Evolutionary conservation across 2,113 vertebrate species (phyloP), one percentile per base, ranked within the genome.

Genomic region (Colinus virginianus): DNA sequence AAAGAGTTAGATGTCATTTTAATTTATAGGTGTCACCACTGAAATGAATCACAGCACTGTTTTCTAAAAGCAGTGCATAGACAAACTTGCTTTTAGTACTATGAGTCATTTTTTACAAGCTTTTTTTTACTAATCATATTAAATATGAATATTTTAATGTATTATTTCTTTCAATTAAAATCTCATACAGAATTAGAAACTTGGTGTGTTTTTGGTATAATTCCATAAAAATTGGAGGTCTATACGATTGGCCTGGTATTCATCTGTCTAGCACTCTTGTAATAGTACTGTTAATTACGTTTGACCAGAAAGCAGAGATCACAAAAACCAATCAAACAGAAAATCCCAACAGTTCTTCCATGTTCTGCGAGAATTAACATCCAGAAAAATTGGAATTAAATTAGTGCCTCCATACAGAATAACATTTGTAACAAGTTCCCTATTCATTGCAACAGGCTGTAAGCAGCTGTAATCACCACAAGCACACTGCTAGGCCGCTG

Each of bases 41-140:
- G 55, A 85, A 89, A 66, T 28, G 0, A 85, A 70, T 18, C 45
- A 58, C 4, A 86, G 0, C 13, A 68, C 5, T 1, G 9, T 2
- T 7, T n/a, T 56, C 72, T 74, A 77, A 8, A 84, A 68, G 61
- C 22, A 72, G 21, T 13, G 61, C 7, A 11, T 7, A 64, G 79
- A 78, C 7, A 90, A 78, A 63, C 1, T 3, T 56, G 19, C 8
- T 51, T 6, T n/a, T 69, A 45, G 16, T 78, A 76, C 16, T 48
- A 15, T 17, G 17, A 61, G 21, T 76, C 15, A 84, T 12, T 90
- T 89, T 26, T 30, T 34, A 34, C 3, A 26, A 76, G 40, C 1
- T 2, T 25, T 30, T 34, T 19, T 21, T 28, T 4, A 0, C 4
- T 6, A 51, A 9, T 19, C 2, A 21, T 36, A 79, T 42, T 46